phyloP scores from a whole-genome alignment of 2,113 vertebrate genomes.

The Proteles cristata region DNA sequence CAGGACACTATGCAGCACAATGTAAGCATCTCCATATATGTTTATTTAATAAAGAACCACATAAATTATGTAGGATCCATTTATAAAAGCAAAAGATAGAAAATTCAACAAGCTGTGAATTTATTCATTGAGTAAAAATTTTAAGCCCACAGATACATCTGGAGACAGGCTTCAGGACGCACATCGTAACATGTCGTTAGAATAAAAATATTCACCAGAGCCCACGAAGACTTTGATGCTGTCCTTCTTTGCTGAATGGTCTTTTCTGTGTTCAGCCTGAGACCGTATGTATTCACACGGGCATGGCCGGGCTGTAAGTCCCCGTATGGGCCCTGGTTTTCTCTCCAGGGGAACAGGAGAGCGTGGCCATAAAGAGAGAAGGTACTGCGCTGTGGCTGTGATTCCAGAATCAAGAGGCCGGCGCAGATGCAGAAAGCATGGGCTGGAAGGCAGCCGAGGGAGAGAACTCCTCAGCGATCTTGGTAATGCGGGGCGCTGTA shows the following conservation, averaged over 20 bases:
- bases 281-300: no score
- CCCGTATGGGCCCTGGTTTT: not conserved
- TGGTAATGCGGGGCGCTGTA: not conserved
- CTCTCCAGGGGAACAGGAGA: not conserved
- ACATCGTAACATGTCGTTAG: not conserved
- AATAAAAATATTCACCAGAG: not conserved
- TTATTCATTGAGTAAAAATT: not conserved
- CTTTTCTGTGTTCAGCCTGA: not conserved
- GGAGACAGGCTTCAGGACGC: not conserved
- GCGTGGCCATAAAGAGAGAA: not conserved
- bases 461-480: not conserved
- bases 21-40: not conserved
- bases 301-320: not conserved
- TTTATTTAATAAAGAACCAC: slow-evolving; percentile 45
- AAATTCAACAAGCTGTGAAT: not conserved
- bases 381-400: not conserved
- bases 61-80: not conserved
- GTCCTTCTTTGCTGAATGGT: not conserved
- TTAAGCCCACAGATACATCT: slow-evolving; percentile 27
- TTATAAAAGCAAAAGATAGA: slow-evolving; percentile 14
- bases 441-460: not conserved
- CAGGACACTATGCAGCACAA: not conserved
- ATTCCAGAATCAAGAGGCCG: not conserved
- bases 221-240: not conserved
- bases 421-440: not conserved